Base-by-base conservation (phyloP, 1,140 invertebrate genomes). In the Octopus sinensis region DNA sequence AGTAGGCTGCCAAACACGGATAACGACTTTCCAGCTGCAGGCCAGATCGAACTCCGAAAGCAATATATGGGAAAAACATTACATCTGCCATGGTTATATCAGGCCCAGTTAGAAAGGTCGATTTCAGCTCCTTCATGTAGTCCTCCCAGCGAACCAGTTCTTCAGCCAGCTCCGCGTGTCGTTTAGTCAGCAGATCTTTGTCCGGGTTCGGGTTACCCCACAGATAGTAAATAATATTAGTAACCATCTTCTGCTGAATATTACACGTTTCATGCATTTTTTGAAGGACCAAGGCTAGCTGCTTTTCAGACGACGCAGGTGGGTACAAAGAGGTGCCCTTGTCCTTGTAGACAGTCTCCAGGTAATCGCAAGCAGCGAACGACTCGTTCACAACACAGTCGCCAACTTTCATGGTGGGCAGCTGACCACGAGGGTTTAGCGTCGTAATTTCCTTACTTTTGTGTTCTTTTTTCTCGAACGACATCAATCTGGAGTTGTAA, bases 1-100 rank as follows among this genome's bases (percentile, higher is more conserved):
- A 85, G 73, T 84, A 86, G 5, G 52, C 79, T 51, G 73, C 23
- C 7, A 86, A 53, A 17, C 12, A 30, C 17, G 83, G 81, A 56
- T 78, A 84, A 43, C 30, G 30, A 23, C 76, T 78, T 90, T 90
- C 13, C 88, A 86, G 84, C 92, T 92, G 91, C 91, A 93, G 53
- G 90, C 92, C 53, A 75, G 82, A 83, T 92, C 92, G 12, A 88
- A 87, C 84, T 90, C 89, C 5, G 92, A 92, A 13, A 89, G 86
- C 93, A 92, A 84, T 56, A 79, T 79, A 82, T 6, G 82, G 79
- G 75, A 83, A 86, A 54, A 84, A 82, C 53, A 79, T 80, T 13
- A 82, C 81, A 68, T 86, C 85, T 3, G 85, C 85, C 83, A 86
- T 84, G 12, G 82, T 82, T 62, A 86, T 85, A 4, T 54, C 75